phyloP scores from a whole-genome alignment of 2,888 invertebrate species.

The Lepidochitona cinerea region DNA sequence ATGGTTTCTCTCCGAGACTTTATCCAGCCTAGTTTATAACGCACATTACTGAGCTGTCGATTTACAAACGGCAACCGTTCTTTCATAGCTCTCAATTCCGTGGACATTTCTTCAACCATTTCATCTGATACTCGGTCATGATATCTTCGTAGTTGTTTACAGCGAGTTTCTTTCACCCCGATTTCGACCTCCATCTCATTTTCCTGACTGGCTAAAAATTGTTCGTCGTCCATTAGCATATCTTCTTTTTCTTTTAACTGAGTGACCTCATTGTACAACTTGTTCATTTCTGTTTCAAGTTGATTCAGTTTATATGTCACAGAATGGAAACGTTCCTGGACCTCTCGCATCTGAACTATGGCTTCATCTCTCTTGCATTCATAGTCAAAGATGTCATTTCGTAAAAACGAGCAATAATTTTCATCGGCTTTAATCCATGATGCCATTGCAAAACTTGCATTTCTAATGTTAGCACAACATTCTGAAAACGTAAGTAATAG shows the following conservation, averaged over 20 bases:
- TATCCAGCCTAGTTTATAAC: slow-evolving; percentile 52
- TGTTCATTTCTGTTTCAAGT: slow-evolving; percentile 43
- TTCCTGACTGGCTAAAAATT: slow-evolving; percentile 32
- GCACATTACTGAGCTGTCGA: slow-evolving; percentile 41
- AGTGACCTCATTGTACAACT: slow-evolving; percentile 39
- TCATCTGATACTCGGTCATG: slow-evolving; percentile 38
- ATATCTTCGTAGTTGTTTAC: slow-evolving; percentile 34
- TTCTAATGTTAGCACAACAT: slow-evolving; percentile 53
- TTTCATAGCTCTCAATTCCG: slow-evolving; percentile 49
- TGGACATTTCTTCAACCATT: slow-evolving; percentile 50
- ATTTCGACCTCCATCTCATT: slow-evolving; percentile 55
- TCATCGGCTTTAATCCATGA: slow-evolving; percentile 61
- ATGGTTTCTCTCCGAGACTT: slow-evolving; percentile 36
- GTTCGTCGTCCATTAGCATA: slow-evolving; percentile 25
- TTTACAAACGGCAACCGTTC: slow-evolving; percentile 46
- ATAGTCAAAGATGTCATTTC: slow-evolving; percentile 52
- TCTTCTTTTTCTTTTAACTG: slow-evolving; percentile 46
- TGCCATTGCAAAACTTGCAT: slow-evolving; percentile 47
- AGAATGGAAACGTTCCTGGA: slow-evolving; percentile 51
- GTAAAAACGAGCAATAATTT: slow-evolving; percentile 53
- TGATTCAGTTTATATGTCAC: slow-evolving; percentile 52
- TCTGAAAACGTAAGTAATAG: slow-evolving; percentile 61
- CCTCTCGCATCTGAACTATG: slow-evolving; percentile 42
- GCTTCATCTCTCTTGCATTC: slow-evolving; percentile 50
- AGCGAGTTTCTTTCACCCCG: slow-evolving; percentile 55